These are phyloP conservation scores for Goniozus legneri DNA, from an alignment of 1,140 invertebrate species.

Conservation along the genomic window DNA sequence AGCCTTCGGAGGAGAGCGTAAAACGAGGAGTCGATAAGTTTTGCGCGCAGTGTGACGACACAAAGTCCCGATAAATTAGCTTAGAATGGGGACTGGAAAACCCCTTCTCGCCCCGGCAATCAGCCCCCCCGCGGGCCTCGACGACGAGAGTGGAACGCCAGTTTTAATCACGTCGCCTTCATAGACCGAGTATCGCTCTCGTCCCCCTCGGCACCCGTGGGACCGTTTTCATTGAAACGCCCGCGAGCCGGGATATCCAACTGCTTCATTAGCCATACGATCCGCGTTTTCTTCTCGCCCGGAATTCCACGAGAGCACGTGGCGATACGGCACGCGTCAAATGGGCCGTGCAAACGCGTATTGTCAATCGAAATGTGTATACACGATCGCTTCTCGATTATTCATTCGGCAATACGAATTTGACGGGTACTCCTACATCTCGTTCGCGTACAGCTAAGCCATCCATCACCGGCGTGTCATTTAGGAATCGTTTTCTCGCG, in stretches of 20 bases:
- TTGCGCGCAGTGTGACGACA: too few species aligned
- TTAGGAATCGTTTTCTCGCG: too few species aligned
- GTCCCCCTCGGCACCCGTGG: slow-evolving; percentile 30
- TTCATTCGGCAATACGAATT: too few species aligned
- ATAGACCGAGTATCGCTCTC: slow-evolving; percentile 15
- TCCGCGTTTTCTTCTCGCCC: background rate
- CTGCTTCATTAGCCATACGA: slow-evolving; percentile 17
- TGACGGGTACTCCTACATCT: too few species aligned
- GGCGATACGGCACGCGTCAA: too few species aligned
- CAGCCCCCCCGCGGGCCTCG: slow-evolving; percentile 46
- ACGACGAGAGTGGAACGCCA: slow-evolving; percentile 33
- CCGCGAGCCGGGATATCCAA: slow-evolving; percentile 23
- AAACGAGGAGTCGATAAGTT: too few species aligned
- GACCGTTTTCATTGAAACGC: slow-evolving; percentile 39
- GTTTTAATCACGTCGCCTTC: slow-evolving; percentile 47
- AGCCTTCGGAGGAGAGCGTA: too few species aligned
- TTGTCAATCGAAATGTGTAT: too few species aligned
- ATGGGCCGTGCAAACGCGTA: too few species aligned
- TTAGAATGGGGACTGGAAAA: slow-evolving; percentile 26
- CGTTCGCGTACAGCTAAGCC: too few species aligned
- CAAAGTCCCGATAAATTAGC: slow-evolving; percentile 50
- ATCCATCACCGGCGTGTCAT: too few species aligned
- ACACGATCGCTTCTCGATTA: too few species aligned
- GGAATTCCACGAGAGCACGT: background rate
- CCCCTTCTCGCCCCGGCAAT: slow-evolving; percentile 40